phyloP scores from a whole-genome alignment of 2,113 vertebrate species.

The Hemiprocne comata region DNA sequence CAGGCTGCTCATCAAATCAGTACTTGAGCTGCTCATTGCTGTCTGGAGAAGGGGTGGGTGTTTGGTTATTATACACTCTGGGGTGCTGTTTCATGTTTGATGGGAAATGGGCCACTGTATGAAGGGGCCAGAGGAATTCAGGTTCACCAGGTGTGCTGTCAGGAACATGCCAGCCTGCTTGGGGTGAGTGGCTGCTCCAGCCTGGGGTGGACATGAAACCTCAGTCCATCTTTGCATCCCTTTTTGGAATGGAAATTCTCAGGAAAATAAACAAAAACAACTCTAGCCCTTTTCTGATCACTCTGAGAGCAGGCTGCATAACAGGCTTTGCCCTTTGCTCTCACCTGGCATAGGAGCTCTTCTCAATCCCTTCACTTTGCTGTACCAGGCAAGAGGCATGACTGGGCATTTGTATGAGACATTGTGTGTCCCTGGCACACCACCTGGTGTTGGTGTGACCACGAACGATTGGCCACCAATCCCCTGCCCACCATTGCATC shows the following conservation, averaged over 20 bases:
- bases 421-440: rapidly evolving
- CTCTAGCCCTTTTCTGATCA: neutral
- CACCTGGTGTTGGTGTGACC: rapidly evolving
- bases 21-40: neutral
- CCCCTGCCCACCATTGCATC: neutral
- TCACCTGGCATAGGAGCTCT: neutral
- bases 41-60: neutral
- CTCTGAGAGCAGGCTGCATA: neutral
- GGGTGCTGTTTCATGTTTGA: neutral
- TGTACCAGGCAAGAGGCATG: neutral
- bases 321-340: neutral
- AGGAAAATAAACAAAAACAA: neutral
- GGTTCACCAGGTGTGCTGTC: neutral
- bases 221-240: neutral
- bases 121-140: neutral
- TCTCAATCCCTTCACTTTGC: neutral
- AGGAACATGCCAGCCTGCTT: neutral
- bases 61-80: neutral
- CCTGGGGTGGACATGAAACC: neutral
- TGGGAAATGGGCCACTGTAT: neutral
- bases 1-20: neutral
- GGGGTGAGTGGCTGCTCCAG: neutral
- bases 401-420: neutral
- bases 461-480: rapidly evolving
- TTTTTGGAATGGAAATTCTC: neutral